Conservation (phyloP, 2,888 invertebrate species). For the Rambutsinella grinnellia region DNA sequence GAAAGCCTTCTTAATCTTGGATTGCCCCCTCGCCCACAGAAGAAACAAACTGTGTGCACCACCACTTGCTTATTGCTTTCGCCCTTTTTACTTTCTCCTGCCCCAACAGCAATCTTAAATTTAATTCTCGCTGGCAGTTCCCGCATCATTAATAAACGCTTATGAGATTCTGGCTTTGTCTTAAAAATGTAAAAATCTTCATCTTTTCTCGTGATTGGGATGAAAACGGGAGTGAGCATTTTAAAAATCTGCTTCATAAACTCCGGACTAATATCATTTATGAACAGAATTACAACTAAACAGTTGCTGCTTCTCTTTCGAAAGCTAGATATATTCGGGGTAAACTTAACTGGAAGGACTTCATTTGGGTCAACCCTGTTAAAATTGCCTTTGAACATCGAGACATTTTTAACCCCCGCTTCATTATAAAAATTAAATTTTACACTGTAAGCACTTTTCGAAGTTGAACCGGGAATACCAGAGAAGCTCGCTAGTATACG, state of each 20-base stretch:
- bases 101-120: constrained; percentile 18
- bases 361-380: background rate
- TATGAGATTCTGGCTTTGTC: constrained; percentile 3
- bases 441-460: background rate
- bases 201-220: constrained; percentile 29
- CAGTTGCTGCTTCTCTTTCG: constrained; percentile 5
- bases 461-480: background rate
- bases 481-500: background rate
- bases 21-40: constrained; percentile 21
- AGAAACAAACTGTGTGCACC: constrained; percentile 42
- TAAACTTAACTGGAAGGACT: constrained; percentile 19
- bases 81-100: background rate
- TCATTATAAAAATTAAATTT: background rate
- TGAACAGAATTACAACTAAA: constrained; percentile 10
- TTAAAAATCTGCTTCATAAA: constrained; percentile 7
- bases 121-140: constrained; percentile 28
- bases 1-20: constrained; percentile 24
- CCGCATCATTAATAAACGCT: constrained; percentile 7
- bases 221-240: constrained; percentile 23
- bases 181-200: constrained; percentile 30
- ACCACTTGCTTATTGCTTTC: background rate
- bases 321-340: constrained; percentile 6
- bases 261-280: background rate
- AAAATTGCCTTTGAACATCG: background rate
- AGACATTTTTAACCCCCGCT: background rate